phyloP scores from a whole-genome alignment of 1,140 invertebrate genomes.

The Ceratina calcarata region DNA sequence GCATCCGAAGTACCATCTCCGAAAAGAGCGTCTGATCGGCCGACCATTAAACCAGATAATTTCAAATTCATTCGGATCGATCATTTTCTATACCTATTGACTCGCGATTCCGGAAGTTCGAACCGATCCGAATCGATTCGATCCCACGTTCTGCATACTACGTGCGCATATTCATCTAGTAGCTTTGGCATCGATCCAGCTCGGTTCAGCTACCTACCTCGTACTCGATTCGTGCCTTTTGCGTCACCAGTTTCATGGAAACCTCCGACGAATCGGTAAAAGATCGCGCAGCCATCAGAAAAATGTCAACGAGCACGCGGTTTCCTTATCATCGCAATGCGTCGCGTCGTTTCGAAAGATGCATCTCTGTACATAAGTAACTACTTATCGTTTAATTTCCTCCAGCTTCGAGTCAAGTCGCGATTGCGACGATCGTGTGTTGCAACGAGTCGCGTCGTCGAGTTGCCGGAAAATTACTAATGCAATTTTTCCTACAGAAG shows the following conservation, averaged over 20 bases:
- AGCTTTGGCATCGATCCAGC: neutral
- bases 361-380: neutral
- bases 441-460: no score
- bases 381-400: neutral
- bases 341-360: neutral
- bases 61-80: neutral
- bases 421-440: neutral
- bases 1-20: conserved; percentile 65
- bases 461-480: no score
- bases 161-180: neutral
- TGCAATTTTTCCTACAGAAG: no score
- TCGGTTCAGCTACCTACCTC: neutral
- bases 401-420: neutral
- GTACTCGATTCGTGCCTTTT: neutral
- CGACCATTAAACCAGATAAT: neutral
- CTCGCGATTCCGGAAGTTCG: neutral
- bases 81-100: neutral
- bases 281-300: neutral
- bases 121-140: neutral
- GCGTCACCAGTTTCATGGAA: neutral
- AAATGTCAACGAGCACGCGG: neutral
- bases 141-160: no score
- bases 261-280: neutral
- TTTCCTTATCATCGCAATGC: neutral
- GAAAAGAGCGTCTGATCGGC: conserved; percentile 68